A percentile compares a stretch with the other conserved stretches of the same genome.
These are phyloP conservation scores for Mallotus villosus DNA, from an alignment of 2,797 vertebrate genomes.

Conservation along the genomic window DNA sequence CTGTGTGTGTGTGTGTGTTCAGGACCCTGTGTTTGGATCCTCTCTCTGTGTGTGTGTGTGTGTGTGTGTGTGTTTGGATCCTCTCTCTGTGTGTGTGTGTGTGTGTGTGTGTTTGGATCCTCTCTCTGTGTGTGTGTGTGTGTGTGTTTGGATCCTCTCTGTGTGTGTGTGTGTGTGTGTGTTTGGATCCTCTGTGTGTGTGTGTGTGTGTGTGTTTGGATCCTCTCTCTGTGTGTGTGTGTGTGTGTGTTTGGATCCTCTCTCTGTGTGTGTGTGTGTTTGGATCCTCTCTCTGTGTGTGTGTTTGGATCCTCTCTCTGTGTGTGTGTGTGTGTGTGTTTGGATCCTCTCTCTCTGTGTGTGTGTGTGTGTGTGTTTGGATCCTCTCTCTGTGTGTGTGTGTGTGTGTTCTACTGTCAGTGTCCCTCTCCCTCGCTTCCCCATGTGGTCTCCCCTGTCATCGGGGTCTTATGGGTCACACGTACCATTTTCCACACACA, in stretches of 20 bases:
- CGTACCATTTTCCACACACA: too few relatives aligned
- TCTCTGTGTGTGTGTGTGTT: conserved; percentile 54
- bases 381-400: conserved; percentile 57
- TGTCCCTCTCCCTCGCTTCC: conserved; percentile 11
- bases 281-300: too few relatives aligned
- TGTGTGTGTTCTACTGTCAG: conserved; percentile 53
- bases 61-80: conserved; percentile 58
- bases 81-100: conserved; percentile 53
- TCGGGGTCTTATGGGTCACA: conserved; percentile 30
- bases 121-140: conserved; percentile 53
- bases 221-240: conserved; percentile 55
- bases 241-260: conserved; percentile 57
- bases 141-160: conserved; percentile 57
- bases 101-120: conserved; percentile 58
- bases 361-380: conserved; percentile 47
- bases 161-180: conserved; percentile 48
- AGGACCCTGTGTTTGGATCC: conserved; percentile 48
- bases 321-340: conserved; percentile 43
- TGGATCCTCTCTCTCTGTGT: conserved; percentile 62
- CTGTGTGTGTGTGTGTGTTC: conserved; percentile 58
- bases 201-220: conserved; percentile 50
- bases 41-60: conserved; percentile 53
- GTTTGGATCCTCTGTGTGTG: conserved; percentile 61
- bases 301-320: conserved; percentile 57
- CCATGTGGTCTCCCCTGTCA: conserved; percentile 56